These are phyloP conservation scores for Myzus persicae DNA, from an alignment of 1,140 invertebrate genomes.

Conservation along the genomic window DNA sequence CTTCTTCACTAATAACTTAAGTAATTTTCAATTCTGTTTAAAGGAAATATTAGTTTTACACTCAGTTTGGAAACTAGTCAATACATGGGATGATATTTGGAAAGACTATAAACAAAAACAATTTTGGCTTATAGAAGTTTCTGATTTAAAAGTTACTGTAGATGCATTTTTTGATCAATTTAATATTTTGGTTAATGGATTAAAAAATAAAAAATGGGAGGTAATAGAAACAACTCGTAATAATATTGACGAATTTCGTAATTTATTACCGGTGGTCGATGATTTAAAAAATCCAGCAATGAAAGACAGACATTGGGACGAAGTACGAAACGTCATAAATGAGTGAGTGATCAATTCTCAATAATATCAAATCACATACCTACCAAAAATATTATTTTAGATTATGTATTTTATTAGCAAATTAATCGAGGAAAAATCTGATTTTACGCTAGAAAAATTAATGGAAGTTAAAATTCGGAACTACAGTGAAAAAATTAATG, in stretches of 20 bases:
- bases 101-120: not conserved
- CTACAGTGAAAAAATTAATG: not conserved
- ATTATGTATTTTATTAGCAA: not conserved
- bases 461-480: not conserved
- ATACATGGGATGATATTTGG: slow-evolving; percentile 1
- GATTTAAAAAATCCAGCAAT: slow-evolving; percentile 34
- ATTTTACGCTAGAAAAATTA: slow-evolving; percentile 27
- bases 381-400: not conserved
- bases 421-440: not conserved
- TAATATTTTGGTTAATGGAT: not conserved
- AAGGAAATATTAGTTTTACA: slow-evolving; percentile 35
- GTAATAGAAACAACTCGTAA: slow-evolving; percentile 23
- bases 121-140: not conserved
- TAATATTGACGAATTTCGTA: not conserved
- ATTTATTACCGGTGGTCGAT: not conserved
- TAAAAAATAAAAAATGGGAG: slow-evolving; percentile 42
- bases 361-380: too few species aligned
- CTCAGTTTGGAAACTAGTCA: slow-evolving; percentile 21
- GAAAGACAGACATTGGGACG: slow-evolving; percentile 41
- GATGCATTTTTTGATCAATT: not conserved
- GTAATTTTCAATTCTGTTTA: not conserved
- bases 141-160: not conserved
- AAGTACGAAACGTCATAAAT: not conserved
- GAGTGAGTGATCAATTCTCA: not conserved
- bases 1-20: not conserved